Percentiles rank a stretch among this genome's conserved stretches.
Evolutionary conservation across 2,888 invertebrate species (phyloP).

Genomic region (Eristalis tenax): DNA sequence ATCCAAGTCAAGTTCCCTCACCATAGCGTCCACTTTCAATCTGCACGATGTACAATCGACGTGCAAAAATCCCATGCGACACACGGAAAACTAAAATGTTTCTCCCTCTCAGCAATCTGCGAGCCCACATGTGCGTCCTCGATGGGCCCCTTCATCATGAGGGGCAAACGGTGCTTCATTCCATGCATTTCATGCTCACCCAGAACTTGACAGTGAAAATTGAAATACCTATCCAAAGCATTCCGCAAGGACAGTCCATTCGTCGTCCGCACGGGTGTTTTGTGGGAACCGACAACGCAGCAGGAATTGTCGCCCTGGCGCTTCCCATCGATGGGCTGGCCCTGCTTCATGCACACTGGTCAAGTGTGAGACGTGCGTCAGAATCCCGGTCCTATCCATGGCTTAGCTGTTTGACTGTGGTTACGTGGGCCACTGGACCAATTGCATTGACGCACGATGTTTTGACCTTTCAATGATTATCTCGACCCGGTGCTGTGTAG

Average conservation of each 20-base stretch:
- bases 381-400: not conserved
- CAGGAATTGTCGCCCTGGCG: not conserved
- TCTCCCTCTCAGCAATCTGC: not conserved
- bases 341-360: not conserved
- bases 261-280: not conserved
- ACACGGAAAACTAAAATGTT: not conserved
- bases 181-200: not conserved
- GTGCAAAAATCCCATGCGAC: not conserved
- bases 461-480: constrained; percentile 62
- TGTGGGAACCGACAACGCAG: not conserved
- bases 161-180: not conserved
- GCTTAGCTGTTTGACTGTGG: constrained; percentile 22
- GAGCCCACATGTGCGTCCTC: not conserved
- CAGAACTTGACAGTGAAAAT: constrained; percentile 13
- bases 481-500: constrained; percentile 34
- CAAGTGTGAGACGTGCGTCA: not conserved
- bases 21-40: not conserved
- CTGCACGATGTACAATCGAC: not conserved
- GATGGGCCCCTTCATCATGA: not conserved
- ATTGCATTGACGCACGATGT: constrained; percentile 52
- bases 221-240: constrained; percentile 40
- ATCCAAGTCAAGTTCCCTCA: not conserved
- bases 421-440: constrained; percentile 8
- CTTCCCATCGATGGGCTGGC: not conserved
- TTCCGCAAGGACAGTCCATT: constrained; percentile 25